These are phyloP conservation scores for Hyalella azteca DNA, from an alignment of 2,888 invertebrate species.

Conservation along the genomic window DNA sequence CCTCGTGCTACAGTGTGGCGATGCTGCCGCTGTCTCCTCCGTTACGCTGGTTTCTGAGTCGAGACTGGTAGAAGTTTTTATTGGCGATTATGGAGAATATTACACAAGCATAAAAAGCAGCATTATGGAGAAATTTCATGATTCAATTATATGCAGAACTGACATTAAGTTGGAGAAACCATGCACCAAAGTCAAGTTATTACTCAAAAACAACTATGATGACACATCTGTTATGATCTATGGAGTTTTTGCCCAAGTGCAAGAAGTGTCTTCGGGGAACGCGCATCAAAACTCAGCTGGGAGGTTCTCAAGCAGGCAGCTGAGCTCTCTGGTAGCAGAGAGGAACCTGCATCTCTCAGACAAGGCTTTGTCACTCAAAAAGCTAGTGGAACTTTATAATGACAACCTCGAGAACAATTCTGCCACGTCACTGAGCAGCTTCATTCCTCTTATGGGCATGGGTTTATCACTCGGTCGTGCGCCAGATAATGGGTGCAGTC, in stretches of 20 bases:
- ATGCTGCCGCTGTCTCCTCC: neutral
- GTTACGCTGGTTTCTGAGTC: neutral
- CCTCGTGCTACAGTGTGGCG: neutral
- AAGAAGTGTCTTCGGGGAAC: neutral
- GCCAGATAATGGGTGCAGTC: too few relatives aligned
- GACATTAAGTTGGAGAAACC: neutral
- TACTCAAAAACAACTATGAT: neutral
- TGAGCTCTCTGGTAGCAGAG: neutral
- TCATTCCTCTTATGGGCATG: neutral
- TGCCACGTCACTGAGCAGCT: neutral
- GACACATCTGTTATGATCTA: neutral
- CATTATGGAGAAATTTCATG: neutral
- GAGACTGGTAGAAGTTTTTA: neutral
- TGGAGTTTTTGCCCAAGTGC: neutral
- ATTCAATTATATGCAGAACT: constrained; percentile 5
- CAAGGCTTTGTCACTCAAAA: neutral
- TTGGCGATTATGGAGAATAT: constrained; percentile 4
- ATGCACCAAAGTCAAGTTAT: neutral
- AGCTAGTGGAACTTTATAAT: neutral
- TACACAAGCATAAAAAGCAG: neutral
- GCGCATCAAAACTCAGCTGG: too few relatives aligned
- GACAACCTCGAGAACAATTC: neutral
- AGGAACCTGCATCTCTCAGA: neutral
- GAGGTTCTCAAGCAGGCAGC: neutral
- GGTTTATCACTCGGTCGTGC: too few relatives aligned